Percentiles rank a stretch among this genome's conserved stretches.
Conservation (phyloP, 2,888 invertebrate genomes). For the Drosophila pseudotalamancana region DNA sequence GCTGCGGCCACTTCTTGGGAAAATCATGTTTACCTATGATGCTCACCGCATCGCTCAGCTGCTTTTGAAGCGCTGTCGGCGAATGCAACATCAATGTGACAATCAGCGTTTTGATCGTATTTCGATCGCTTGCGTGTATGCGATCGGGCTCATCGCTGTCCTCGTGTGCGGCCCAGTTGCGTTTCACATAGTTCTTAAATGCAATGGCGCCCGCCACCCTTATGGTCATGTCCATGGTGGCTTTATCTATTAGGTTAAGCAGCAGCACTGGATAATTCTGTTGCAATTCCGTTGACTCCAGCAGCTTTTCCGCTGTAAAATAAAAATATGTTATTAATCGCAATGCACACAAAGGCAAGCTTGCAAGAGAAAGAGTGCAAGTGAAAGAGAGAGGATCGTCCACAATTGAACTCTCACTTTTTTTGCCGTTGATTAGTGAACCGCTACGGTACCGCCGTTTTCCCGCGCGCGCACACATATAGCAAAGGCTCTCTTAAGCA, state of each 20-base stretch:
- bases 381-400: background rate
- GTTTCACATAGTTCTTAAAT: slow-evolving; percentile 98
- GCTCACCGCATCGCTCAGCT: slow-evolving; percentile 97
- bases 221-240: slow-evolving; percentile 91
- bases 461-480: slow-evolving; percentile 57
- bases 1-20: slow-evolving; percentile 97
- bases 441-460: slow-evolving; percentile 31
- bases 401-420: background rate
- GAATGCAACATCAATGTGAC: slow-evolving; percentile 97
- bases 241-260: slow-evolving; percentile 93
- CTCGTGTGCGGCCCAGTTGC: slow-evolving; percentile 93
- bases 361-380: background rate
- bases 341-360: background rate
- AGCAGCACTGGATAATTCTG: slow-evolving; percentile 95
- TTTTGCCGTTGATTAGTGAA: slow-evolving; percentile 3
- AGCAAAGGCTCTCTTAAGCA: slow-evolving; percentile 14
- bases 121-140: slow-evolving; percentile 92
- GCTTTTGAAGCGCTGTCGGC: slow-evolving; percentile 95
- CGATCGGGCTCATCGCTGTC: slow-evolving; percentile 91
- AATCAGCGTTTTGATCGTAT: slow-evolving; percentile 92
- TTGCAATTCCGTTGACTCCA: slow-evolving; percentile 95
- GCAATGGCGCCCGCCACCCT: slow-evolving; percentile 96
- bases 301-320: slow-evolving; percentile 92
- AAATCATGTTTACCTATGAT: slow-evolving; percentile 99
- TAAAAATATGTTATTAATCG: slow-evolving; percentile 4